Evolutionary conservation across 2,888 invertebrate species (phyloP).

Genomic region (Unio delphinus): DNA sequence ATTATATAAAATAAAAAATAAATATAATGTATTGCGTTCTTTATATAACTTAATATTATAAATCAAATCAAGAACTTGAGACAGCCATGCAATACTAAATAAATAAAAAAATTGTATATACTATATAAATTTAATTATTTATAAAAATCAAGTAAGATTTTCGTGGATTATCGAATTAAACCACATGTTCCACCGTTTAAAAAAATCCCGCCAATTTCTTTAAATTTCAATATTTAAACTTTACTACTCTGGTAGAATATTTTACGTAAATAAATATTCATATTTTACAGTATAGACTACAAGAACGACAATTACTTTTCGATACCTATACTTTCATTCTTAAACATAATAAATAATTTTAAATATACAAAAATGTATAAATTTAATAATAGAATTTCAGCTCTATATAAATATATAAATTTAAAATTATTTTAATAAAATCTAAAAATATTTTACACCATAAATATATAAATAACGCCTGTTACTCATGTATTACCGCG

Average conservation of each 20-base stretch:
- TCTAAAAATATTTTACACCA: not conserved
- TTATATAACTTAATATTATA: not conserved
- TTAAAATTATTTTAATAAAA: too few relatives aligned
- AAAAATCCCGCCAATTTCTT: not conserved
- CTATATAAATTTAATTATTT: slow-evolving; percentile 3
- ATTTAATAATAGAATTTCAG: too few relatives aligned
- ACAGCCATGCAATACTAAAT: not conserved
- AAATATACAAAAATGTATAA: too few relatives aligned
- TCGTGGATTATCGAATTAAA: slow-evolving; percentile 2
- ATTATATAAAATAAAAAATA: too few relatives aligned
- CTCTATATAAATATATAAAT: not conserved
- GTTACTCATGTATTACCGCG: not conserved
- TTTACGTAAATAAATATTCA: not conserved
- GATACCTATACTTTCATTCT: too few relatives aligned
- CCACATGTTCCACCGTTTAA: slow-evolving; percentile 1
- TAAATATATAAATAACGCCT: not conserved
- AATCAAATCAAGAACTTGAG: not conserved
- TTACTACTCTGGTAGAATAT: not conserved
- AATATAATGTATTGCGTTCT: too few relatives aligned
- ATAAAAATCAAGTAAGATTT: not conserved
- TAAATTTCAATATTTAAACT: not conserved
- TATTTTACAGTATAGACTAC: not conserved
- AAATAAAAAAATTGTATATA: not conserved
- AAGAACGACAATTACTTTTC: too few relatives aligned
- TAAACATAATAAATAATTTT: too few relatives aligned